Evolutionary conservation across 2,888 invertebrate genomes (phyloP).

Genomic region (Sphaerophoria taeniata): DNA sequence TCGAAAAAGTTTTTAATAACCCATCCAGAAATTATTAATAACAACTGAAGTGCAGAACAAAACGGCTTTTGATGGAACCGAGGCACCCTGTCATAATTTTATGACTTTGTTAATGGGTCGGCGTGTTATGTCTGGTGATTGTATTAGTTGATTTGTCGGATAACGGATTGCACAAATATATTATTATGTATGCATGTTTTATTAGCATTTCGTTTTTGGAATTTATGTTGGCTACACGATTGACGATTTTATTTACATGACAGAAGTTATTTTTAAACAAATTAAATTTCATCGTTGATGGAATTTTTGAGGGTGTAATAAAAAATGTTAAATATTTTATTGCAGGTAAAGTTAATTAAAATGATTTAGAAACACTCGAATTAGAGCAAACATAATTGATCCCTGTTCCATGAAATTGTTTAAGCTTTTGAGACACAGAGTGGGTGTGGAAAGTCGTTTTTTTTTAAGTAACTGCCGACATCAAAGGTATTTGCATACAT

Average conservation of each 20-base stretch:
- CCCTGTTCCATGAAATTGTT: neutral
- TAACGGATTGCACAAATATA: constrained; percentile 11
- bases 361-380: constrained; percentile 24
- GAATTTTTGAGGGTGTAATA: constrained; percentile 10
- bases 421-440: neutral
- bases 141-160: neutral
- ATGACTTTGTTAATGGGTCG: constrained; percentile 50
- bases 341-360: constrained; percentile 17
- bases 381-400: constrained; percentile 36
- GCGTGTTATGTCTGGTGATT: neutral
- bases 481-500: too few relatives aligned
- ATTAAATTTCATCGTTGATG: neutral
- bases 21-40: constrained; percentile 58
- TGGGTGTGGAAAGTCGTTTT: neutral
- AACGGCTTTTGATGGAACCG: constrained; percentile 38
- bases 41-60: constrained; percentile 46
- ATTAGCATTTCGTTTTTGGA: constrained; percentile 10
- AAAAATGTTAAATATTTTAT: constrained; percentile 21
- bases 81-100: constrained; percentile 49
- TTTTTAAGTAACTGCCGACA: neutral
- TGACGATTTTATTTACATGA: constrained; percentile 1
- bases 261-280: neutral
- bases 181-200: constrained; percentile 9
- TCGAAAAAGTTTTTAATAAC: constrained; percentile 53
- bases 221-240: constrained; percentile 6